Percentiles rank a stretch among this genome's conserved stretches.
Evolutionary conservation across 2,113 vertebrate species (phyloP).

Genomic region (Sebastes fasciatus): DNA sequence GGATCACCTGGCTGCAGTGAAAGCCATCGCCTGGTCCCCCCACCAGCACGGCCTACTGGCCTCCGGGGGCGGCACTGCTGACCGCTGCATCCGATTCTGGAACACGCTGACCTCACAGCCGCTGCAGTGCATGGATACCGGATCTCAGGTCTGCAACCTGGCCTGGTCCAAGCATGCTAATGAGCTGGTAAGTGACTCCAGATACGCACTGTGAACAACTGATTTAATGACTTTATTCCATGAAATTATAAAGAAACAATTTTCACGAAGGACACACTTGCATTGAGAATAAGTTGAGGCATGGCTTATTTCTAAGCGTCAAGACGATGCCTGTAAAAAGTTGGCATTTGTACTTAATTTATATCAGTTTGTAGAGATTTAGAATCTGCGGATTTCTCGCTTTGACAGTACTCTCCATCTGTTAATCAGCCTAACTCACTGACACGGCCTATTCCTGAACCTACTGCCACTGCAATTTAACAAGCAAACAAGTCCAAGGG

Average conservation of each 20-base stretch:
- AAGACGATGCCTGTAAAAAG: neutral
- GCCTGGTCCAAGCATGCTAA: conserved; percentile 98
- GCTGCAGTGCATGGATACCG: conserved; percentile 93
- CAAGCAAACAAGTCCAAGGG: neutral
- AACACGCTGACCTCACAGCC: conserved; percentile 95
- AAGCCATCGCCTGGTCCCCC: conserved; percentile 95
- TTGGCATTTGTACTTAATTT: neutral
- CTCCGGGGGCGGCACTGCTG: conserved; percentile 91
- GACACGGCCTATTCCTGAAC: no score
- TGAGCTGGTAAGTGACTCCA: conserved; percentile 86
- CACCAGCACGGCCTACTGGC: conserved; percentile 95
- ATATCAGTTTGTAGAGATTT: conserved; percentile 1
- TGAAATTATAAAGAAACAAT: neutral
- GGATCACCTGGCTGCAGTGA: conserved; percentile 93
- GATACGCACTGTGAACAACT: neutral
- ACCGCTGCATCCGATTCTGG: conserved; percentile 97
- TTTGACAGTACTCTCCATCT: no score
- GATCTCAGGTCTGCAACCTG: conserved; percentile 95
- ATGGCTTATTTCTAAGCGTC: neutral
- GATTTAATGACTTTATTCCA: neutral
- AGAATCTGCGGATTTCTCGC: neutral
- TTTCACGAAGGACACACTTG: neutral
- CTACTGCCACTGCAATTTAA: neutral
- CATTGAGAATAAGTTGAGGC: neutral
- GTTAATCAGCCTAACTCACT: no score